Evolutionary conservation across 2,797 vertebrate genomes (phyloP), one percentile per base, ranked within the genome.

Genomic region (Huso huso): DNA sequence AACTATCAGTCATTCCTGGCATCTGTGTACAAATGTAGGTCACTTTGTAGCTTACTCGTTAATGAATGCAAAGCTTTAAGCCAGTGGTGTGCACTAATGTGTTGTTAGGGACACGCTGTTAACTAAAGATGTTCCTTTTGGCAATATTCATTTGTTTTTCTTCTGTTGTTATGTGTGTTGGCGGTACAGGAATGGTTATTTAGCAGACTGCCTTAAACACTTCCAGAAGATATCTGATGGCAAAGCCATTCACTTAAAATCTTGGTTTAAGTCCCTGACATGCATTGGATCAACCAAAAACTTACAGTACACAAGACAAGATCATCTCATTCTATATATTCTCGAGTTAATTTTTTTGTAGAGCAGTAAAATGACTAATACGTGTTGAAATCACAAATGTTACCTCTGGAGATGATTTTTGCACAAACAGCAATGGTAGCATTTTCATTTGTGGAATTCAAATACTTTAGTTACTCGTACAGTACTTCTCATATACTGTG

Each of bases 11-110:
- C 11, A 49, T 57, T 63, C 23, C 61, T 8, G 51, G 48, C 49
- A 49, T 49, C 61, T 23, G 23, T n/a, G 65, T 67, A 62, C n/a
- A n/a, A 68, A 71, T 68, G 62, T 71, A 71, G 70, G 70, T 68
- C 63, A 65, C n/a, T 10, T 51, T 48, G 63, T 52, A 60, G 49
- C 49, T 18, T 8, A 55, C 48, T 59, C 57, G 10, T 3, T 67
- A 64, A 64, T 68, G 15, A 61, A 60, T 53, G 68, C 8, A 23
- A 59, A 55, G 57, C 48, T 18, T 63, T 52, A 13, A 65, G 66
- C 66, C 58, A 23, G 15, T 23, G 58, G 50, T n/a, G 6, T 64
- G 50, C n/a, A 15, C 15, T 62, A 48, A 51, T 62, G 15, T 55
- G 58, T 65, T 65, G 59, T 65, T 62, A 48, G 63, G 59, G 66